Evolutionary conservation across 2,888 invertebrate species (phyloP).

Genomic region (Rapana venosa): DNA sequence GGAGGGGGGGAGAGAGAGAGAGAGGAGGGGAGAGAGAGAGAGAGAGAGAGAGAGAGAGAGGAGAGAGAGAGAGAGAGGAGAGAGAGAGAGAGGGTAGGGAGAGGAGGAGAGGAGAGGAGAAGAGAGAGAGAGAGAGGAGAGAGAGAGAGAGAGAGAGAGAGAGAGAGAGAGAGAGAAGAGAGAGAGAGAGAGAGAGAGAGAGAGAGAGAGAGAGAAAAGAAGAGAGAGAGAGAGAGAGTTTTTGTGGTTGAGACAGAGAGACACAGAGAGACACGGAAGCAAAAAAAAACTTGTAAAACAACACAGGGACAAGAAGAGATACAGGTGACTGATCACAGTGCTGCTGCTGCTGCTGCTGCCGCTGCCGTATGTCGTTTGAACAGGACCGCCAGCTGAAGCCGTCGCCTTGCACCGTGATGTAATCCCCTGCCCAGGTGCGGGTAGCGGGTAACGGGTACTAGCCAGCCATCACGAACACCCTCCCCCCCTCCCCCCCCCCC

Average conservation of each 20-base stretch:
- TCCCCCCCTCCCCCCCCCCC: too few species aligned
- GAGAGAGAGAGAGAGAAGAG: slow-evolving; percentile 18
- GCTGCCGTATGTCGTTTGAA: too few species aligned
- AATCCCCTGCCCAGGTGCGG: too few species aligned
- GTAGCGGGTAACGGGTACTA: background rate
- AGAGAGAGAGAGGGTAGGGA: slow-evolving; percentile 9
- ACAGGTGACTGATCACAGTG: background rate
- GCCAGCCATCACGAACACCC: too few species aligned
- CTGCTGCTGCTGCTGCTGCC: too few species aligned
- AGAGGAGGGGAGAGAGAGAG: slow-evolving; percentile 12
- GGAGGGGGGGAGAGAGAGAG: slow-evolving; percentile 7
- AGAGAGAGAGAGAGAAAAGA: slow-evolving; percentile 9
- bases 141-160: slow-evolving; percentile 22
- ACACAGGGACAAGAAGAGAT: background rate
- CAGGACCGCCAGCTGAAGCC: background rate
- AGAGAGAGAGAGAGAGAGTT: background rate
- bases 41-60: slow-evolving; percentile 19
- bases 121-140: background rate
- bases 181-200: slow-evolving; percentile 9
- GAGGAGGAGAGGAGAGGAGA: background rate
- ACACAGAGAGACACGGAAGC: background rate
- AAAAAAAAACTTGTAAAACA: background rate
- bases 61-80: slow-evolving; percentile 15
- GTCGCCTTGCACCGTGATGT: too few species aligned
- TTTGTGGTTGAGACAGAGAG: background rate